Conservation (phyloP, 2,113 vertebrate species). For the Cyprinodon brontotheroides region DNA sequence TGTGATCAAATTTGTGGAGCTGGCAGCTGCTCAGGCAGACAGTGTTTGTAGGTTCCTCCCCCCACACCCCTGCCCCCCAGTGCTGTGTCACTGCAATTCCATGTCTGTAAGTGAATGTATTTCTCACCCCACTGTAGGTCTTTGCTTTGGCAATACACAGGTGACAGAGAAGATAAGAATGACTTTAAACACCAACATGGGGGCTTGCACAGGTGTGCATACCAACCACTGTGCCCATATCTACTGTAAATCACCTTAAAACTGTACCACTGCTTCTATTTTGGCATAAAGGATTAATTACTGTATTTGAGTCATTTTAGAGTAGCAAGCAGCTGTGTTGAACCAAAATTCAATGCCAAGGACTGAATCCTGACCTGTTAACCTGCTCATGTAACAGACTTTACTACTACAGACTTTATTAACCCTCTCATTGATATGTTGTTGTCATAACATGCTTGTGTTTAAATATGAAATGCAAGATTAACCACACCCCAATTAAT, state of each 20-base stretch:
- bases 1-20: constrained; percentile 76
- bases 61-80: neutral
- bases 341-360: neutral
- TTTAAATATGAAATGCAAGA: too few relatives aligned
- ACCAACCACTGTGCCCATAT: neutral
- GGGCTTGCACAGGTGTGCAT: neutral
- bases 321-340: neutral
- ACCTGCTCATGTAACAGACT: neutral
- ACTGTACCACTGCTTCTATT: neutral
- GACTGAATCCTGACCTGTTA: neutral
- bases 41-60: constrained; percentile 23
- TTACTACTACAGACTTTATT: neutral
- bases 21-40: constrained; percentile 65
- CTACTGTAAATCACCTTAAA: neutral
- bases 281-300: neutral
- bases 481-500: too few relatives aligned
- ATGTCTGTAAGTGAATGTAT: constrained; percentile 41
- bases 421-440: too few relatives aligned
- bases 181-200: constrained; percentile 25
- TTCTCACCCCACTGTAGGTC: constrained; percentile 35
- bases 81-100: constrained; percentile 29
- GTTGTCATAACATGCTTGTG: too few relatives aligned
- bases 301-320: neutral
- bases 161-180: constrained; percentile 26
- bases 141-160: constrained; percentile 17